Base-by-base conservation (phyloP, 2,113 vertebrate species). In the Saccopteryx bilineata region DNA sequence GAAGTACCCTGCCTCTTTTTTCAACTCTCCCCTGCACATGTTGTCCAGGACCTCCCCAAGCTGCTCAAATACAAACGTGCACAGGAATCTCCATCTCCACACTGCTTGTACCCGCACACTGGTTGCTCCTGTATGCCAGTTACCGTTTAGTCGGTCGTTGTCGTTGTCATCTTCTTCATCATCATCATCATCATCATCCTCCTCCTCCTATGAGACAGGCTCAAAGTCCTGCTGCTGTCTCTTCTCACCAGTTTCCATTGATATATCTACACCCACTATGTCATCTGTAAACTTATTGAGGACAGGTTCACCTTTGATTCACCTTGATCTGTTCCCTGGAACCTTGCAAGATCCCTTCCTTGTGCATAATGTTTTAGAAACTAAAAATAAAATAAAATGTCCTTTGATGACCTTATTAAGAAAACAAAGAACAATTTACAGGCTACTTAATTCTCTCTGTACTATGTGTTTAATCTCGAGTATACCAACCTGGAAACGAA, bases 361-460 rank as follows among this genome's bases (percentile, higher is more conserved):
- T 78, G 31, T 2, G 76, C 31, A 84, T 52, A 61, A 7, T 54
- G 17, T 87, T 87, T 87, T 58, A 96, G 33, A 95, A 90, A 95
- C 69, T 75, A 81, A 26, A 46, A 48, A 39, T 26, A 46, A 61
- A 76, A 75, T 24, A 85, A 81, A 54, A 66, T 48, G 68, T 9
- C 52, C 76, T 80, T 92, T 69, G 18, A 39, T 58, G 52, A 88
- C 18, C 39, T 83, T 71, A 63, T 56, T 84, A 60, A 50, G 54
- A 87, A 86, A 93, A 52, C 2, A 61, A 72, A 50, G 18, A 66
- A 83, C 19, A 58, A 24, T 60, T 87, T 56, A 58, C 50, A 61
- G 21, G 50, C 9, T 31, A 81, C 17, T 84, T 93, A n/a, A 61
- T 48, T 66, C 19, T 71, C 60, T 65, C 24, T 69, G 31, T 31